Conservation (phyloP, 2,113 vertebrate species). For the Pachyramphus minor region DNA sequence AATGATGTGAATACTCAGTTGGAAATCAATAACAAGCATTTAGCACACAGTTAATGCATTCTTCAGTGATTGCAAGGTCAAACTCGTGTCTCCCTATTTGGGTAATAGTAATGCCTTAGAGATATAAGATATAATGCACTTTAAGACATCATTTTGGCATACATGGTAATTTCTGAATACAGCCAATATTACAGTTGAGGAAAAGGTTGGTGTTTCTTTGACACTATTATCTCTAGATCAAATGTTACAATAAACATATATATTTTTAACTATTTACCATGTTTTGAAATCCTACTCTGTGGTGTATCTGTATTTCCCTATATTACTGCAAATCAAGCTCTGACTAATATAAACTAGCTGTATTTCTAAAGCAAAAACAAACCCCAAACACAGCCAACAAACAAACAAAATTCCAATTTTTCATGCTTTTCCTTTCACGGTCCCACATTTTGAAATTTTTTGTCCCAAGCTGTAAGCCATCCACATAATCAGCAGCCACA, state of each 20-base stretch:
- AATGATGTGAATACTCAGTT: not conserved
- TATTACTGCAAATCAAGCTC: not conserved
- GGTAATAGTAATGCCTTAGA: not conserved
- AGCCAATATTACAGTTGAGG: not conserved
- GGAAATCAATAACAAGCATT: conserved; percentile 24
- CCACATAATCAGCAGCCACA: not conserved
- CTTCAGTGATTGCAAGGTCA: conserved; percentile 46
- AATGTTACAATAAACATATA: not conserved
- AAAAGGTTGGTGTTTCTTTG: not conserved
- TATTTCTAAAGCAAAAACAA: not conserved
- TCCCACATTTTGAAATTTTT: not conserved
- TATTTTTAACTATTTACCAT: not conserved
- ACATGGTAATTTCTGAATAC: not conserved
- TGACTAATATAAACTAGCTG: not conserved
- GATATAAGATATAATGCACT: not conserved
- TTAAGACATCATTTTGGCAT: not conserved
- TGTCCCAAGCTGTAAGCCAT: not conserved
- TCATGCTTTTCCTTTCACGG: not conserved
- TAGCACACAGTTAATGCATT: not conserved
- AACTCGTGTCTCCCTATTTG: not conserved
- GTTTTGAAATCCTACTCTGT: not conserved
- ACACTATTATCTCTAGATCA: not conserved
- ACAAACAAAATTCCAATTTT: not conserved
- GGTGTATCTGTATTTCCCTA: not conserved
- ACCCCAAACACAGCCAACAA: not conserved